Conservation (phyloP, 1,140 invertebrate species). For the Magallana gigas region DNA sequence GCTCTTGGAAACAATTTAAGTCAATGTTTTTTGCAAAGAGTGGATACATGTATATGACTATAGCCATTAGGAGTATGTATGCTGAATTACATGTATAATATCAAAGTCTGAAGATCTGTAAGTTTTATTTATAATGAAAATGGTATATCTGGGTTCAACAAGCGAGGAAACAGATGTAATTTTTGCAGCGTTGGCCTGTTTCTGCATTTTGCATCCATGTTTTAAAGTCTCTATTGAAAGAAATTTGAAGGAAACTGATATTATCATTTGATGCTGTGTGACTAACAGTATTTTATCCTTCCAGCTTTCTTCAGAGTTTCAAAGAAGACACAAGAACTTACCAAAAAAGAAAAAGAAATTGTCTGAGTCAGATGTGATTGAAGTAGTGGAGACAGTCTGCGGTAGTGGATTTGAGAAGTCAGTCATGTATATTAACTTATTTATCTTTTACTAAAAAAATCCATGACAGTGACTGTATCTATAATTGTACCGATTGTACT, state of each 20-base stretch:
- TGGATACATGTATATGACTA: too few species aligned
- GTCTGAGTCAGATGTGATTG: conserved; percentile 69
- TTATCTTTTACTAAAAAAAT: too few species aligned
- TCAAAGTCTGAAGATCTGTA: too few species aligned
- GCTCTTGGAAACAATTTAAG: too few species aligned
- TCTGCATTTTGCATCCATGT: too few species aligned
- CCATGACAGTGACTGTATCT: too few species aligned
- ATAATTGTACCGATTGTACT: not conserved
- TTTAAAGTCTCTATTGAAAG: too few species aligned
- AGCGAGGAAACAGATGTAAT: not conserved
- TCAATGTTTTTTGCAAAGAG: too few species aligned
- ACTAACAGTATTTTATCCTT: not conserved
- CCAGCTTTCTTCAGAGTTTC: conserved; percentile 46
- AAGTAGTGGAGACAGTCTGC: conserved; percentile 67
- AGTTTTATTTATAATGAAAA: too few species aligned
- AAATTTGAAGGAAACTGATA: too few species aligned
- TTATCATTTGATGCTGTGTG: not conserved
- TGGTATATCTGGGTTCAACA: not conserved
- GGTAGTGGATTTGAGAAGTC: conserved; percentile 63
- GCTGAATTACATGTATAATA: too few species aligned
- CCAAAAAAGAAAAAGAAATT: conserved; percentile 57
- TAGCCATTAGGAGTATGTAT: too few species aligned
- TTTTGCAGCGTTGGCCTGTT: not conserved
- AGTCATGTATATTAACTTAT: conserved; percentile 24
- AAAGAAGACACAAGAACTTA: conserved; percentile 54